Evolutionary conservation across 2,888 invertebrate species (phyloP).

Genomic region (Apodemia mormo): DNA sequence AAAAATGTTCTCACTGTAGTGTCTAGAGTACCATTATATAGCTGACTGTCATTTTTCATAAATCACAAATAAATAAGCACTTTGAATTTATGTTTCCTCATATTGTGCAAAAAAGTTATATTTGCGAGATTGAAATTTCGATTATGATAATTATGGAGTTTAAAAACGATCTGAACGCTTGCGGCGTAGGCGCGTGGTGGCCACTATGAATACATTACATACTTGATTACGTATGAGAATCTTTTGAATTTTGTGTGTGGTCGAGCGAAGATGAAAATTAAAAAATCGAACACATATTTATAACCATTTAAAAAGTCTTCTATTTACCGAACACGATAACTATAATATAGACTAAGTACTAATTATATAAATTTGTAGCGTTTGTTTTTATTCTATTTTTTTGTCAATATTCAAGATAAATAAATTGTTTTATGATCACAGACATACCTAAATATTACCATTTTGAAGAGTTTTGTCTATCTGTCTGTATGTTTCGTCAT

Average conservation of each 20-base stretch:
- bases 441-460: no score
- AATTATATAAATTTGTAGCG: no score
- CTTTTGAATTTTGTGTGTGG: conserved; percentile 12
- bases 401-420: no score
- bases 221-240: conserved; percentile 10
- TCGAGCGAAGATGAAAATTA: neutral
- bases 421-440: no score
- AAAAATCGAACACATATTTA: neutral
- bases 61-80: neutral
- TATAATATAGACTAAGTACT: no score
- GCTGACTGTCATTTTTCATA: no score
- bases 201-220: conserved; percentile 5
- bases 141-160: conserved; percentile 23
- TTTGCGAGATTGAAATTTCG: conserved; percentile 6
- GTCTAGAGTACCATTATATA: no score
- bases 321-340: no score
- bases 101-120: neutral
- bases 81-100: neutral
- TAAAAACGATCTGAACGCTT: conserved; percentile 27
- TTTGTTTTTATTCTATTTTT: no score
- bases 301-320: neutral
- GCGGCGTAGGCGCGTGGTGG: conserved; percentile 30
- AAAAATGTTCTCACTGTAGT: no score
- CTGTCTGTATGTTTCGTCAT: no score
- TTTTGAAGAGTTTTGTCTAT: no score